phyloP scores from a whole-genome alignment of 2,888 invertebrate genomes.

The Resseliella maxima region DNA sequence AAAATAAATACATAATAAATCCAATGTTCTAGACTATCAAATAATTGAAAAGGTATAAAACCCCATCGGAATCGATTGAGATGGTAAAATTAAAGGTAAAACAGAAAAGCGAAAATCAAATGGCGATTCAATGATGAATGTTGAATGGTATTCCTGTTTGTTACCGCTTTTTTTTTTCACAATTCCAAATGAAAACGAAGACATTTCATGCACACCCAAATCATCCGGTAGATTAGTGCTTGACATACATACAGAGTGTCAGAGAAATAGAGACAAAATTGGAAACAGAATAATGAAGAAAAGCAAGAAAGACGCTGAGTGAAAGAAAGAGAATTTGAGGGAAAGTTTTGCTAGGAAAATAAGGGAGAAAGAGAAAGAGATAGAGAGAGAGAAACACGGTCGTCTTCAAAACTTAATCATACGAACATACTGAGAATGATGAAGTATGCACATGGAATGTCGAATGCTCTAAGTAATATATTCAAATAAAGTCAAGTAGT shows the following conservation, averaged over 20 bases:
- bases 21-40: slow-evolving; percentile 40
- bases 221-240: slow-evolving; percentile 40
- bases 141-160: not conserved
- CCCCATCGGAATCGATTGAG: not conserved
- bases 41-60: not conserved
- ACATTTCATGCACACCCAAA: slow-evolving; percentile 13
- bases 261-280: not conserved
- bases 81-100: not conserved
- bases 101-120: not conserved
- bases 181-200: not conserved
- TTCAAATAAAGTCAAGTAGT: slow-evolving; percentile 17
- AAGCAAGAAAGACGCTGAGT: too few relatives aligned
- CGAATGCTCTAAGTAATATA: slow-evolving; percentile 12
- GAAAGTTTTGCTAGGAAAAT: too few relatives aligned
- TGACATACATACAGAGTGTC: not conserved
- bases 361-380: too few relatives aligned
- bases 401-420: not conserved
- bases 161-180: not conserved
- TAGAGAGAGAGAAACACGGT: not conserved
- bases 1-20: not conserved
- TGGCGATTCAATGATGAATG: not conserved
- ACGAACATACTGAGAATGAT: not conserved
- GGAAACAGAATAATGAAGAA: too few relatives aligned
- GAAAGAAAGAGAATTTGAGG: not conserved
- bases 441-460: not conserved